These are phyloP conservation scores for Tetragnatha montana DNA, from an alignment of 2,888 invertebrate genomes.

Conservation along the genomic window DNA sequence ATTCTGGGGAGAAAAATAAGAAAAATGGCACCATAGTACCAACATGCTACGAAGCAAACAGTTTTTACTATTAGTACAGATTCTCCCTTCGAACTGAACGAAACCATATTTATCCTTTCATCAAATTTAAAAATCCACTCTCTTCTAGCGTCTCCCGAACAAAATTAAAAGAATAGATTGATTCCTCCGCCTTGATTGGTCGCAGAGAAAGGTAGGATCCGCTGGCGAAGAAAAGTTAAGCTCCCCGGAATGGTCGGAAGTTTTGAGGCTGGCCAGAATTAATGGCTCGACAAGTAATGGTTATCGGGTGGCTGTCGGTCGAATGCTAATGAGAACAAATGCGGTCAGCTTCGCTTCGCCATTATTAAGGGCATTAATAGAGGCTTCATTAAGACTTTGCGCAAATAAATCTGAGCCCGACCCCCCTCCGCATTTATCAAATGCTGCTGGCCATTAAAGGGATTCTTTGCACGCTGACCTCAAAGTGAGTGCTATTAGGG, in stretches of 20 bases:
- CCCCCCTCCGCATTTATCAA: conserved; percentile 47
- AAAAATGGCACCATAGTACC: too few relatives aligned
- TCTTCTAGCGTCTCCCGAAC: too few relatives aligned
- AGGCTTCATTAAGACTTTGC: conserved; percentile 57
- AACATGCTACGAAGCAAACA: too few relatives aligned
- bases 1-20: too few relatives aligned
- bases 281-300: conserved; percentile 51
- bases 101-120: too few relatives aligned
- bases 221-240: background rate
- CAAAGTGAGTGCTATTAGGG: conserved; percentile 36
- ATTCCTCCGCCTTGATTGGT: too few relatives aligned
- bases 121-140: too few relatives aligned
- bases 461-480: conserved; percentile 43
- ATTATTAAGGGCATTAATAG: conserved; percentile 58
- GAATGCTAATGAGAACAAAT: conserved; percentile 63
- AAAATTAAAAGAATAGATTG: too few relatives aligned
- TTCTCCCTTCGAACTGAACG: too few relatives aligned
- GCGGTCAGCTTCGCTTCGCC: conserved; percentile 57
- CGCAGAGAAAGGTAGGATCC: background rate
- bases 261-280: conserved; percentile 22
- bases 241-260: background rate
- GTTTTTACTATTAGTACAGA: too few relatives aligned
- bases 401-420: conserved; percentile 61
- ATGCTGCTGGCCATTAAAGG: conserved; percentile 39
- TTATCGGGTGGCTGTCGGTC: conserved; percentile 50